Conservation (phyloP, 1,140 invertebrate genomes). For the Drosophila tropicalis region DNA sequence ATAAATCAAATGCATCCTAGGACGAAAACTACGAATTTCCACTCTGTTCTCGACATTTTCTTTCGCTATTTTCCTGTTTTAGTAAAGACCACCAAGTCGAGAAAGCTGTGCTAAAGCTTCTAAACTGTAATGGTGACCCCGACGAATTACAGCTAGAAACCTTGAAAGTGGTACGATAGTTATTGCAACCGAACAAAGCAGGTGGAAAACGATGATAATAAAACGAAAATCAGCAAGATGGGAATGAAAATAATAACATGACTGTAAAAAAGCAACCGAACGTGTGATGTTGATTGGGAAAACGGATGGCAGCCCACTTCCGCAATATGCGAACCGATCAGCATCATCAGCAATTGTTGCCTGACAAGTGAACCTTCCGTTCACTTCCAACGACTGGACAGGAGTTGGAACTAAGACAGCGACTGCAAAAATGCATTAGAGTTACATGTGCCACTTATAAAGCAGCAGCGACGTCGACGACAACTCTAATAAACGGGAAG, state of each 20-base stretch:
- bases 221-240: conserved; percentile 15
- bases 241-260: not conserved
- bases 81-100: too few species aligned
- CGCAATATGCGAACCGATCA: conserved; percentile 67
- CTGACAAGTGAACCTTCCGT: conserved; percentile 20
- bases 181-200: not conserved
- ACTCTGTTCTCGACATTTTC: too few species aligned
- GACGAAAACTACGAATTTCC: too few species aligned
- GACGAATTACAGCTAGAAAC: not conserved
- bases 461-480: conserved; percentile 3
- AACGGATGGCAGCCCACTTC: conserved; percentile 66
- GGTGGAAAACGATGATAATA: not conserved
- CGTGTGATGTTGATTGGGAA: conserved; percentile 58
- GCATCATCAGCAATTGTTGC: conserved; percentile 59
- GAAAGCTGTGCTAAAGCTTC: too few species aligned
- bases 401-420: conserved; percentile 5
- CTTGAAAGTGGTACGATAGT: not conserved
- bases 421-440: conserved; percentile 7
- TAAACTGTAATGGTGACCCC: not conserved
- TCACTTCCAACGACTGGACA: too few species aligned
- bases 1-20: too few species aligned
- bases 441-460: conserved; percentile 36
- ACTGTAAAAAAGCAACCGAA: conserved; percentile 25
- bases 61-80: too few species aligned
- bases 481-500: too few species aligned